Evolutionary conservation across 1,140 invertebrate species (phyloP).

Genomic region (Ostrea denselamellosa): DNA sequence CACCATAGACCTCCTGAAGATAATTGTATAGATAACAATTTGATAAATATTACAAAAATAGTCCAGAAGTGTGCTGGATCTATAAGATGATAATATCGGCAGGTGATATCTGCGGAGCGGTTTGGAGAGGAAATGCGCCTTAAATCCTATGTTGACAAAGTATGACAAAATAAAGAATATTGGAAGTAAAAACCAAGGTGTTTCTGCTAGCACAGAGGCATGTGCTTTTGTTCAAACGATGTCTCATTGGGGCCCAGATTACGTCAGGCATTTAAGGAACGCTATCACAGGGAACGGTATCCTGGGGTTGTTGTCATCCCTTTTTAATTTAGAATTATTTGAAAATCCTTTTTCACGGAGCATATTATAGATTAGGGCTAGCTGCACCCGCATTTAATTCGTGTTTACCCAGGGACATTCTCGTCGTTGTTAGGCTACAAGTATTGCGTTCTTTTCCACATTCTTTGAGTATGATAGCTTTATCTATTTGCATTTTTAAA

Average conservation of each 20-base stretch:
- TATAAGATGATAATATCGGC: slow-evolving; percentile 17
- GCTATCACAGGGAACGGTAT: not conserved
- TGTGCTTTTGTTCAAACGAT: slow-evolving; percentile 9
- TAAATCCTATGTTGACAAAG: slow-evolving; percentile 33
- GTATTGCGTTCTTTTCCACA: not conserved
- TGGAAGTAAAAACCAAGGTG: not conserved
- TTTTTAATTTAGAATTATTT: slow-evolving; percentile 1
- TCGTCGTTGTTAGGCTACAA: not conserved
- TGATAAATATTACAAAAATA: not conserved
- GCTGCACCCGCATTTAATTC: slow-evolving; percentile 10
- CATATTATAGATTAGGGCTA: not conserved
- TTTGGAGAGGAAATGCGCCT: slow-evolving; percentile 9
- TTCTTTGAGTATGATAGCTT: not conserved
- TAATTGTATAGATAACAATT: not conserved
- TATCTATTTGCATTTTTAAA: not conserved
- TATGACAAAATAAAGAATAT: slow-evolving; percentile 36
- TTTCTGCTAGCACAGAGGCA: slow-evolving; percentile 3
- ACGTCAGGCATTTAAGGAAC: slow-evolving; percentile 15
- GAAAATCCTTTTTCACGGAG: slow-evolving; percentile 8
- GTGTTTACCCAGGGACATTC: slow-evolving; percentile 5
- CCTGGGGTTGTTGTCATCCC: not conserved
- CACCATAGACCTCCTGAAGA: not conserved
- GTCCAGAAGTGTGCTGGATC: slow-evolving; percentile 12
- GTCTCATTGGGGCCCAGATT: not conserved
- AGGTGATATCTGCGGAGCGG: not conserved